Evolutionary conservation across 2,113 vertebrate genomes (phyloP).

Genomic region (Telmatochromis sp.): DNA sequence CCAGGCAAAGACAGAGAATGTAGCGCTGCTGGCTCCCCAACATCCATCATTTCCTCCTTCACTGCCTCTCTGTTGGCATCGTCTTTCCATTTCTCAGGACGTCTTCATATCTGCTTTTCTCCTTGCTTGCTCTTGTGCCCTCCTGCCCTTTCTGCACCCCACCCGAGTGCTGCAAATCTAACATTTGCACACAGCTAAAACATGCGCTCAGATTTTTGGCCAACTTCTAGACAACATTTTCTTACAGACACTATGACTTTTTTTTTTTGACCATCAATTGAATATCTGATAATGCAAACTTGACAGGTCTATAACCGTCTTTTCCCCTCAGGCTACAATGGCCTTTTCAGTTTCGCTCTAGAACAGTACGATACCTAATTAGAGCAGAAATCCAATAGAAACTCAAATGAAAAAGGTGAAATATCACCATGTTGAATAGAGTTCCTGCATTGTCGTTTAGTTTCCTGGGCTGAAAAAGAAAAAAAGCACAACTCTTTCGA

Average conservation of each 20-base stretch:
- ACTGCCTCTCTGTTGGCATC: background rate
- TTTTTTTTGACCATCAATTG: background rate
- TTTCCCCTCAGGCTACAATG: background rate
- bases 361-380: background rate
- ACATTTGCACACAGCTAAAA: background rate
- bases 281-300: constrained; percentile 17
- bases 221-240: background rate
- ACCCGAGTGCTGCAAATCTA: background rate
- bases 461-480: background rate
- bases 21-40: constrained; percentile 36
- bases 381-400: background rate
- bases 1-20: constrained; percentile 63
- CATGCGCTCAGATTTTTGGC: background rate
- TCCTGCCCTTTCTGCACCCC: background rate
- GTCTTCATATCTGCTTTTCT: background rate
- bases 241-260: background rate
- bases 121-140: background rate
- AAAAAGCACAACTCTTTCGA: background rate
- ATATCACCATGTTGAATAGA: background rate
- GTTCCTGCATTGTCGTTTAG: background rate
- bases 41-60: constrained; percentile 42
- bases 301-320: background rate
- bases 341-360: constrained; percentile 1
- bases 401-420: background rate
- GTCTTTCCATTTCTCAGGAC: background rate